Conservation (phyloP, 2,888 invertebrate species). For the Galerucella calmariensis region DNA sequence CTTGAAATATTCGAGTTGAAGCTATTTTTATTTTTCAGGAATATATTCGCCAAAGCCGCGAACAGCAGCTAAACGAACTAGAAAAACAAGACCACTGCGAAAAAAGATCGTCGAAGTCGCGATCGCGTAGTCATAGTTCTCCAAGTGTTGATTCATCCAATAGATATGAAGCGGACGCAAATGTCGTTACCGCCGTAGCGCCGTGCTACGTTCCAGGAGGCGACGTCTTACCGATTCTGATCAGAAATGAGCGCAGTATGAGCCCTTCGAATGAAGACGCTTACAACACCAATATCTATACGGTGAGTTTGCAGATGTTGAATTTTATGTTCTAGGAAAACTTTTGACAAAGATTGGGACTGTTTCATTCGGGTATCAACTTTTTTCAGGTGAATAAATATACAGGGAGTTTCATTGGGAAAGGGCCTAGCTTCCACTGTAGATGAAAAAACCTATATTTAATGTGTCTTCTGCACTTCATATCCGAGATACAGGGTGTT, state of each 20-base stretch:
- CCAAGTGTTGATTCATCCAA: constrained; percentile 54
- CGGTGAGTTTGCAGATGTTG: constrained; percentile 44
- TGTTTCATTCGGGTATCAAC: too few relatives aligned
- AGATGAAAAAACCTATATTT: too few relatives aligned
- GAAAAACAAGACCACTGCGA: constrained; percentile 60
- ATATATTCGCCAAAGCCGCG: constrained; percentile 82
- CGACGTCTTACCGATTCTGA: constrained; percentile 62
- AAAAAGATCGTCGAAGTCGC: constrained; percentile 39
- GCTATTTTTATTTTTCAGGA: constrained; percentile 66
- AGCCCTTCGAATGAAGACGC: constrained; percentile 57
- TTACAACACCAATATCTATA: constrained; percentile 57
- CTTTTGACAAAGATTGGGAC: too few relatives aligned
- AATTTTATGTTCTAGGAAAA: too few relatives aligned
- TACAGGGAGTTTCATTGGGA: too few relatives aligned
- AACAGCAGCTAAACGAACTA: constrained; percentile 79
- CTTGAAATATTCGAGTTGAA: neutral
- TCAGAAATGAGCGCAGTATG: constrained; percentile 56
- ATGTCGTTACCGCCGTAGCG: constrained; percentile 56
- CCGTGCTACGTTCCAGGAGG: constrained; percentile 67
- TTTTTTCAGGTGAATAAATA: too few relatives aligned
- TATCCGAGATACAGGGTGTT: too few relatives aligned
- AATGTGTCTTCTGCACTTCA: too few relatives aligned
- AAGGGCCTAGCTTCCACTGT: too few relatives aligned
- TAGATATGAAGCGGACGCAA: constrained; percentile 46
- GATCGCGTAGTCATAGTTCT: constrained; percentile 58